These are phyloP conservation scores for Cryptoblepharus egeriae DNA, from an alignment of 2,797 vertebrate genomes.

Conservation along the genomic window DNA sequence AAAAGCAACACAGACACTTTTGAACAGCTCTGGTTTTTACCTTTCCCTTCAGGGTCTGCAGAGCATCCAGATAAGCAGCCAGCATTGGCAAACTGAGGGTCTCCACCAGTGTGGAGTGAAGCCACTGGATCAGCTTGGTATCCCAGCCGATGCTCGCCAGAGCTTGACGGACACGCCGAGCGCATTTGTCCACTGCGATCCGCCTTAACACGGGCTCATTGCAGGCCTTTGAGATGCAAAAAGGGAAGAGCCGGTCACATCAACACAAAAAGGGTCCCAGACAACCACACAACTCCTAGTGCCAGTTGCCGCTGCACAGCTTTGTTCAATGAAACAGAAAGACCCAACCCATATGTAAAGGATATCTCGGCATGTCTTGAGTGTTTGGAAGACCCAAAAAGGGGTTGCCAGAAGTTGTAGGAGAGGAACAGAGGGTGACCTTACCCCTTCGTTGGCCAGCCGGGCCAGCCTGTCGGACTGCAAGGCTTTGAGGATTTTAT, in stretches of 20 bases:
- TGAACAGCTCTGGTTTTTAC: constrained; percentile 64
- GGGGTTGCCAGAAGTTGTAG: accelerated
- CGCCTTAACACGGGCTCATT: constrained; percentile 94
- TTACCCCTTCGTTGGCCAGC: constrained; percentile 94
- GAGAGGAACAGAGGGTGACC: constrained; percentile 30
- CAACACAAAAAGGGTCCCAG: neutral
- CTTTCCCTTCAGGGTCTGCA: constrained; percentile 98
- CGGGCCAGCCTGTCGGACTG: constrained; percentile 93
- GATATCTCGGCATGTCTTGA: accelerated
- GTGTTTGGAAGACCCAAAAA: accelerated
- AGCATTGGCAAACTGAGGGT: constrained; percentile 94
- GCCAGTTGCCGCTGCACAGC: neutral
- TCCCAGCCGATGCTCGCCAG: constrained; percentile 95
- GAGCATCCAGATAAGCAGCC: constrained; percentile 93
- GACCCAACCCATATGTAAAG: no score
- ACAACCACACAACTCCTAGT: neutral
- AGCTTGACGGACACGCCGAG: constrained; percentile 93
- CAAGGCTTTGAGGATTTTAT: constrained; percentile 95
- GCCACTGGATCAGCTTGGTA: constrained; percentile 94
- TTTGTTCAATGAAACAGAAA: neutral
- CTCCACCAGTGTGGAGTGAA: constrained; percentile 93
- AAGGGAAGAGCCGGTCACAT: neutral
- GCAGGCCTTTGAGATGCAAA: constrained; percentile 78
- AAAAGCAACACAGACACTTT: neutral
- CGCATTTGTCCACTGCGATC: constrained; percentile 95